Evolutionary conservation across 2,797 vertebrate genomes (phyloP).

Genomic region (Petrocephalus sullivani): DNA sequence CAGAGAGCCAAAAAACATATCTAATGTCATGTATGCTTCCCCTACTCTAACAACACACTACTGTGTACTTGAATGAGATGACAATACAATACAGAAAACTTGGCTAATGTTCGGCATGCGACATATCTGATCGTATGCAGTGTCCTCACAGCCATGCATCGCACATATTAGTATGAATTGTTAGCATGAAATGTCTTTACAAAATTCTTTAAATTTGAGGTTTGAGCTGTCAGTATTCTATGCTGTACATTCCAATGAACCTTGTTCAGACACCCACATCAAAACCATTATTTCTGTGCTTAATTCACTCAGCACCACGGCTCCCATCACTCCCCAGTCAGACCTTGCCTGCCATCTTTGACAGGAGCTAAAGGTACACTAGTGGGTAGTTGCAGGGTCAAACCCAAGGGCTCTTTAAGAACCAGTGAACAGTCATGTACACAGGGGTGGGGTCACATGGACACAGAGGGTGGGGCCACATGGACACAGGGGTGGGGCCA

Average conservation of each 20-base stretch:
- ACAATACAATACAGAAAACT: no score
- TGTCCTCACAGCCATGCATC: not conserved
- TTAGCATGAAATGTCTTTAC: no score
- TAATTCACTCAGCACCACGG: not conserved
- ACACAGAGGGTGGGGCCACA: no score
- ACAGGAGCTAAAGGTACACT: not conserved
- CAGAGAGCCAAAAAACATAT: not conserved
- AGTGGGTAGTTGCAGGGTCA: not conserved
- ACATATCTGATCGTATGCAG: not conserved
- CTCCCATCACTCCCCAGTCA: slow-evolving; percentile 25
- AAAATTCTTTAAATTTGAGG: not conserved
- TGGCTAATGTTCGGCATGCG: slow-evolving; percentile 2
- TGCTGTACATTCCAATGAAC: no score
- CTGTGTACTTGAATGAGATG: no score
- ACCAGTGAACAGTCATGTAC: not conserved
- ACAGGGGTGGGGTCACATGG: not conserved
- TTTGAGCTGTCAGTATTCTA: not conserved
- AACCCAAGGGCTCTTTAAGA: not conserved
- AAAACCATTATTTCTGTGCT: not conserved
- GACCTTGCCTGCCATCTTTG: slow-evolving; percentile 21
- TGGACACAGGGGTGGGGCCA: not conserved
- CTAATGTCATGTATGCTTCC: not conserved
- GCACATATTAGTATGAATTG: not conserved
- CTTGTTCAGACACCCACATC: not conserved
- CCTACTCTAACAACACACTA: not conserved